These are phyloP conservation scores for Monopis laevigella DNA, from an alignment of 2,888 invertebrate genomes.

Conservation along the genomic window DNA sequence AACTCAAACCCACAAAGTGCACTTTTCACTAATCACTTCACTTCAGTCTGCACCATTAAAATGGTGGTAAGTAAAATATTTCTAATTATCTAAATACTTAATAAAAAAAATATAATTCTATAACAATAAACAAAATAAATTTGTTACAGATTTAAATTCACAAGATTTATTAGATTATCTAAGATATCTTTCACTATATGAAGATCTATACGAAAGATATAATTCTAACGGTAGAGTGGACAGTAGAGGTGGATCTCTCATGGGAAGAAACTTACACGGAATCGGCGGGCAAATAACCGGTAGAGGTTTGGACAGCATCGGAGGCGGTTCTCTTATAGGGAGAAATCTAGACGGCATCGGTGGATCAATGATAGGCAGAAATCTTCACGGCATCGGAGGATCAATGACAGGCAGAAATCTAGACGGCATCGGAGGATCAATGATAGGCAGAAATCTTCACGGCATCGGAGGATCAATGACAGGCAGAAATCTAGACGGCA, in stretches of 20 bases:
- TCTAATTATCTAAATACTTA: too few relatives aligned
- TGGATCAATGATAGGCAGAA: conserved; percentile 22
- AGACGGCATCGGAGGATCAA: conserved; percentile 9
- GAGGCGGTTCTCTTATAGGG: conserved; percentile 25
- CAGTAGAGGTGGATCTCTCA: not conserved
- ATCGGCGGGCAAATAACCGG: conserved; percentile 13
- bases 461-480: not conserved
- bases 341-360: conserved; percentile 25
- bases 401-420: conserved; percentile 6
- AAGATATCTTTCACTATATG: too few relatives aligned
- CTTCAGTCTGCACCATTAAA: not conserved
- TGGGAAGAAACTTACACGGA: conserved; percentile 17
- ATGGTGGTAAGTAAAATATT: too few relatives aligned
- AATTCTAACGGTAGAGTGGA: not conserved
- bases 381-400: conserved; percentile 1
- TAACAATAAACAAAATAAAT: too few relatives aligned
- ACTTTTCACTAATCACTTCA: not conserved
- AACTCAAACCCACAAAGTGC: not conserved
- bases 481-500: conserved; percentile 18
- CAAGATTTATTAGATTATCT: too few relatives aligned
- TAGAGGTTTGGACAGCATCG: not conserved
- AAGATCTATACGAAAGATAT: too few relatives aligned
- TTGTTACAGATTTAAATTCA: too few relatives aligned
- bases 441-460: conserved; percentile 9
- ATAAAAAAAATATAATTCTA: too few relatives aligned